These are phyloP conservation scores for Sebastes itinus DNA, from an alignment of 2,797 vertebrate genomes.

Conservation along the genomic window DNA sequence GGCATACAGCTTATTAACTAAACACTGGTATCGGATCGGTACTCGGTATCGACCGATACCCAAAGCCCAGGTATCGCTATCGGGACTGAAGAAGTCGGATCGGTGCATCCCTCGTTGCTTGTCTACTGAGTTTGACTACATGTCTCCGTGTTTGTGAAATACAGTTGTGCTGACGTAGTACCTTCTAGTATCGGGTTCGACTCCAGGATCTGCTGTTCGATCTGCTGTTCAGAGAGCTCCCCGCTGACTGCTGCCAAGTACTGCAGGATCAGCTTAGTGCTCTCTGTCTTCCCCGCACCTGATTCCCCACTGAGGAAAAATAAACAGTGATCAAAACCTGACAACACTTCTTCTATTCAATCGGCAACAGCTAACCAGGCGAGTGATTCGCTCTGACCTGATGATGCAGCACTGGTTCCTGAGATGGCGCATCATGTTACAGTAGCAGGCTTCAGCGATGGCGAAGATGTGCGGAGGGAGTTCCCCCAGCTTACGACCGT, in stretches of 20 bases:
- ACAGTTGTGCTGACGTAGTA: conserved; percentile 43
- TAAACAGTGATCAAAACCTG: not conserved
- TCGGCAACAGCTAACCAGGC: not conserved
- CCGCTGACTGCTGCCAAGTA: conserved; percentile 93
- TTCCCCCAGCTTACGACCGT: conserved; percentile 85
- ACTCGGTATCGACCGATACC: too few relatives aligned
- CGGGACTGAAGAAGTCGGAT: too few relatives aligned
- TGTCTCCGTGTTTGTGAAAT: not conserved
- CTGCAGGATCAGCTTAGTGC: conserved; percentile 93
- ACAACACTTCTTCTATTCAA: not conserved
- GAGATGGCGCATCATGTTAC: conserved; percentile 86
- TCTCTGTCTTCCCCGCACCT: conserved; percentile 97
- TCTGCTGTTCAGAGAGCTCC: conserved; percentile 85
- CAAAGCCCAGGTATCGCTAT: too few relatives aligned
- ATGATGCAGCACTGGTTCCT: conserved; percentile 92
- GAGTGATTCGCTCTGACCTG: conserved; percentile 77
- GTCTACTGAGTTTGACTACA: not conserved
- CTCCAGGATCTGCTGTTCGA: conserved; percentile 94
- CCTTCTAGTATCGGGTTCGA: conserved; percentile 96
- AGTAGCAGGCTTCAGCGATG: conserved; percentile 90
- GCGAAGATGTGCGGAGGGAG: conserved; percentile 93
- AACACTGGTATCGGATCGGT: too few relatives aligned
- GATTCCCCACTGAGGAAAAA: conserved; percentile 89
- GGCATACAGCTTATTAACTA: too few relatives aligned
- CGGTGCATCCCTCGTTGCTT: too few relatives aligned